A percentile compares a stretch with the other conserved stretches of the same genome.
phyloP scores from a whole-genome alignment of 2,888 invertebrate genomes.

The Oligia strigilis region DNA sequence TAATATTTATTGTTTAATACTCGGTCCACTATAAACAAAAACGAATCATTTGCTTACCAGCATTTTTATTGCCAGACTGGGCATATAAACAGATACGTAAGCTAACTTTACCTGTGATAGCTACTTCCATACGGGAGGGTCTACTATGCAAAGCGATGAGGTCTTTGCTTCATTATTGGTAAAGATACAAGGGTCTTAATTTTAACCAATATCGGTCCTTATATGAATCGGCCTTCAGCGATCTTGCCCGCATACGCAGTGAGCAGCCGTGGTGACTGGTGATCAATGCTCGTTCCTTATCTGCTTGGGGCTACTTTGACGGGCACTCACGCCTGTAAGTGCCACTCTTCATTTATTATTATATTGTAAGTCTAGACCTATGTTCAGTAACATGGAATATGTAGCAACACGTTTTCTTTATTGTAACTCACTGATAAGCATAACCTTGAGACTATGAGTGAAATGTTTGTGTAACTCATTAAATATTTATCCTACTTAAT shows the following conservation, averaged over 20 bases:
- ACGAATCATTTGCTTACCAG: too few relatives aligned
- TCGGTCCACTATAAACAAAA: too few relatives aligned
- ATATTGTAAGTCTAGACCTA: background rate
- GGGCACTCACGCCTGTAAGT: background rate
- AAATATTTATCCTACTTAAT: constrained; percentile 24
- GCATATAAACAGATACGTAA: too few relatives aligned
- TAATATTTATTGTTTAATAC: background rate
- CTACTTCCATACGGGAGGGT: too few relatives aligned
- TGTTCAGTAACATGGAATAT: background rate
- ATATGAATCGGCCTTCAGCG: too few relatives aligned
- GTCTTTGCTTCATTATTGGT: too few relatives aligned
- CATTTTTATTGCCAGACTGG: too few relatives aligned
- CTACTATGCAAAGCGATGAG: too few relatives aligned
- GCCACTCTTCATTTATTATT: background rate
- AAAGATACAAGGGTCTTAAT: too few relatives aligned
- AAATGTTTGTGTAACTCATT: constrained; percentile 30
- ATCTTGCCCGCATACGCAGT: background rate
- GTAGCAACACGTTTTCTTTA: constrained; percentile 17
- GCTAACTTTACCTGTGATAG: too few relatives aligned
- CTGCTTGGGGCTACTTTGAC: too few relatives aligned
- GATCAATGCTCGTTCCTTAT: background rate
- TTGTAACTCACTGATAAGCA: constrained; percentile 28
- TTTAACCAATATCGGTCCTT: too few relatives aligned
- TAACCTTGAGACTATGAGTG: constrained; percentile 21
- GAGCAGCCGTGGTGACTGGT: background rate